Base-by-base conservation (phyloP, 2,113 vertebrate genomes). In the Arizona elegans region DNA sequence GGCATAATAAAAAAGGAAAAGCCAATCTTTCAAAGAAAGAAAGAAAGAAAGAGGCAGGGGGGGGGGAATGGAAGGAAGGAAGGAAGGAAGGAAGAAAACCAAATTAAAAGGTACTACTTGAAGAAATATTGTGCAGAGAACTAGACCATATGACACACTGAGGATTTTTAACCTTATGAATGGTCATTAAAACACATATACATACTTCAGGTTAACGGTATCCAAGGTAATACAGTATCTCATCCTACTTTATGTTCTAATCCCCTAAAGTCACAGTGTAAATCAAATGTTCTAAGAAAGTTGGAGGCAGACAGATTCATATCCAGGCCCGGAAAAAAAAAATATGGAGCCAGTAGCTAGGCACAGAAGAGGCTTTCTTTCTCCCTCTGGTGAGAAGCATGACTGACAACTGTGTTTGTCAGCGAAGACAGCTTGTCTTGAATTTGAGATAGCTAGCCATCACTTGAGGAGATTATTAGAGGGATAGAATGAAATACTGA, bases 361-460 rank as follows among this genome's bases (percentile, higher is more conserved):
- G 0, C 50, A 81, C 33, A 92, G 58, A 47, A 94, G 85, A 95
- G 94, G 91, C 95, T 96, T 86, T 93, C 93, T 53, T 93, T 88
- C 23, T 29, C 58, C 92, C 58, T 88, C 90, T 89, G 65, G 90
- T 87, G 94, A 95, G 88, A 24, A 17, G 93, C 54, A 70, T 95
- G 96, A 96, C 15, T 95, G 96, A 96, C 2, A 0, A 81, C 91
- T 95, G 62, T 0, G 6, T 95, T 97, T 8, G 75, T 88, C 33
- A 50, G 55, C 70, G 93, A 88, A 96, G 95, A 96, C 95, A 95
- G 95, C 70, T 70, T 94, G 95, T 92, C 94, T 92, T 12, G 88
- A 93, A 93, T 92, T 65, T 54, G 96, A 96, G 95, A 95, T 90
- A 96, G 94, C 94, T 94, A 95, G 96, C 95, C 93, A 94, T 95